Percentiles rank a stretch among this genome's conserved stretches.
Evolutionary conservation across 2,888 invertebrate species (phyloP).

Genomic region (Dendrolimus pini): DNA sequence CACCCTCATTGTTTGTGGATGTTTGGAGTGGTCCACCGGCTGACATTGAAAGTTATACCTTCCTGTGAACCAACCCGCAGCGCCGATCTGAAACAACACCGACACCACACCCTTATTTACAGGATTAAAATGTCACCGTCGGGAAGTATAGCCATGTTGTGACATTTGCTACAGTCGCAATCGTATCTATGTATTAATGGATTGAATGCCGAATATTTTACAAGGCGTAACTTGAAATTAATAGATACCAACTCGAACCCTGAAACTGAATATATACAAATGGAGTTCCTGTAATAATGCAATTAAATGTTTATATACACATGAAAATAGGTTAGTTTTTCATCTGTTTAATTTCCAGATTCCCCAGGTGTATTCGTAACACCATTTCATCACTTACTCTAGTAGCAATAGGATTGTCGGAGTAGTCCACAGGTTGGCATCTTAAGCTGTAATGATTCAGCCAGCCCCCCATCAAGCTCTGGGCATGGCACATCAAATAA

Average conservation of each 20-base stretch:
- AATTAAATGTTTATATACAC: conserved; percentile 57
- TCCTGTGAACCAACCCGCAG: conserved; percentile 95
- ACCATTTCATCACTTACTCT: conserved; percentile 82
- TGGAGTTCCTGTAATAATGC: conserved; percentile 33
- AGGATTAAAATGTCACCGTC: conserved; percentile 12
- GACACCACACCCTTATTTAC: conserved; percentile 57
- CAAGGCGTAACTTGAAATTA: too few species aligned
- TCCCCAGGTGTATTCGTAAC: conserved; percentile 22
- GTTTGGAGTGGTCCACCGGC: conserved; percentile 96
- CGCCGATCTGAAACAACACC: conserved; percentile 87
- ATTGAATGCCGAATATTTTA: too few species aligned
- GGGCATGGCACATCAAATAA: conserved; percentile 36
- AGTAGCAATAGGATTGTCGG: conserved; percentile 85
- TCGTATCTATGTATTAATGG: too few species aligned
- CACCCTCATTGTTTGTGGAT: conserved; percentile 94
- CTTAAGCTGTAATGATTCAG: conserved; percentile 91
- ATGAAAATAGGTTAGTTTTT: conserved; percentile 52
- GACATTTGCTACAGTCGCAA: too few species aligned
- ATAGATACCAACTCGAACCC: conserved; percentile 10
- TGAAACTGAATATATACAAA: conserved; percentile 31
- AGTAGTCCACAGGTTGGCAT: conserved; percentile 95
- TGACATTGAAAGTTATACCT: conserved; percentile 97
- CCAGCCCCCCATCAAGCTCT: conserved; percentile 94
- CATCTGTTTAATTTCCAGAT: conserved; percentile 22
- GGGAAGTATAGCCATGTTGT: too few species aligned